Evolutionary conservation across 2,888 invertebrate genomes (phyloP).

Genomic region (Gari tellinella): DNA sequence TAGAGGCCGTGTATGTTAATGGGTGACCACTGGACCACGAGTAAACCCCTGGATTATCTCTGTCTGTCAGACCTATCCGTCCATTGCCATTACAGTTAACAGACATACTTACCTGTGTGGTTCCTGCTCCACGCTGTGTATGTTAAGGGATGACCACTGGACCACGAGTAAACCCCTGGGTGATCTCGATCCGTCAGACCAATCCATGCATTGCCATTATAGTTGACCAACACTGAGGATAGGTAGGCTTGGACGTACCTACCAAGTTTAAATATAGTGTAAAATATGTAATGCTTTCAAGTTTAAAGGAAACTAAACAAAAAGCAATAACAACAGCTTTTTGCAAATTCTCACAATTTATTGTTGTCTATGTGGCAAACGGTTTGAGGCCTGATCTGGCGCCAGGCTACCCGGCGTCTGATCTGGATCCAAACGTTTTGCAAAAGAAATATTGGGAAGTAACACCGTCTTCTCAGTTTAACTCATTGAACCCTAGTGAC

Average conservation of each 20-base stretch:
- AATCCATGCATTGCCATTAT: conserved; percentile 69
- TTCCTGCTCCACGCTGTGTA: conserved; percentile 72
- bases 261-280: too few species aligned
- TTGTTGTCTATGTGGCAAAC: too few species aligned
- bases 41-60: conserved; percentile 55
- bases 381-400: too few species aligned
- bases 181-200: conserved; percentile 63
- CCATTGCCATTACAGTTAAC: conserved; percentile 52
- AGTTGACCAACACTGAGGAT: conserved; percentile 58
- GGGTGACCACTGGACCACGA: conserved; percentile 63
- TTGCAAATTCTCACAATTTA: too few species aligned
- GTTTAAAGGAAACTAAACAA: too few species aligned
- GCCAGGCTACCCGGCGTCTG: too few species aligned
- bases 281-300: too few species aligned
- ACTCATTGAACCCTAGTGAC: too few species aligned
- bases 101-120: conserved; percentile 70
- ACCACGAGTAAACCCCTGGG: conserved; percentile 67
- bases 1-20: conserved; percentile 71
- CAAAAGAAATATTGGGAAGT: too few species aligned
- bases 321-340: too few species aligned
- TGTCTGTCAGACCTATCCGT: conserved; percentile 74
- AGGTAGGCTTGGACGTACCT: conserved; percentile 71
- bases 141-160: conserved; percentile 51
- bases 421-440: too few species aligned
- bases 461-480: too few species aligned